Base-by-base conservation (phyloP, 2,888 invertebrate species). In the Tuta absoluta region DNA sequence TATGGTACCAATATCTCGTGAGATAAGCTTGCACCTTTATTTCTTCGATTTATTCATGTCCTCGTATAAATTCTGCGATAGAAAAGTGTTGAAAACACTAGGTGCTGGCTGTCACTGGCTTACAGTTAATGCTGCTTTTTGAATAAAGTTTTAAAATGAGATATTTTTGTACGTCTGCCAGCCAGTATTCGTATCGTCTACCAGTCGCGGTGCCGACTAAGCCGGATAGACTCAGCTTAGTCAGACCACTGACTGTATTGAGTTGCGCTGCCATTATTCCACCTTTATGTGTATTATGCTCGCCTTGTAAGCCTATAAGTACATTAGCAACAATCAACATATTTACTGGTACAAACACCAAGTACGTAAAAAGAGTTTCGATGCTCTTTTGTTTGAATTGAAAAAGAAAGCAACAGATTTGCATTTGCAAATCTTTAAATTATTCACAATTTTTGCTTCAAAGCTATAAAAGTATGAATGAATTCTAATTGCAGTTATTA, bases 31-130 rank as follows among this genome's bases (percentile, higher is more conserved):
- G 71, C 75, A 83, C 82, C 83, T 82, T 83, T 84, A 87, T 84
- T 65, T 85, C 82, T 86, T 82, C 84, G 85, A 88, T 88, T 87
- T 89, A 88, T 90, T 91, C 89, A 84, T 88, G 87, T 81, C 82
- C 69, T 78, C 78, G 85, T 86, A 87, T 89, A 89, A 85, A 87
- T 86, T 87, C 78, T 63, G 69, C 73, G 72, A 80, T 81, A 81
- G 78, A 57, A 57, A 62, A 64, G 66, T 67, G 66, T 64, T 65
- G 61, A 66, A 63, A 65, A 69, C 68, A 67, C 61, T 33, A 33
- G 66, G 61, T 33, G 63, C 49, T 65, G 53, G 17, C 23, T 48
- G 49, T 10, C 48, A 59, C 23, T 41, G 8, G 56, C 7, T 56
- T 17, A 33, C 2, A 51, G 33, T 56, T 33, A 37, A 57, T 38